phyloP scores from a whole-genome alignment of 2,888 invertebrate genomes.

The Rotaria magnacalcarata region DNA sequence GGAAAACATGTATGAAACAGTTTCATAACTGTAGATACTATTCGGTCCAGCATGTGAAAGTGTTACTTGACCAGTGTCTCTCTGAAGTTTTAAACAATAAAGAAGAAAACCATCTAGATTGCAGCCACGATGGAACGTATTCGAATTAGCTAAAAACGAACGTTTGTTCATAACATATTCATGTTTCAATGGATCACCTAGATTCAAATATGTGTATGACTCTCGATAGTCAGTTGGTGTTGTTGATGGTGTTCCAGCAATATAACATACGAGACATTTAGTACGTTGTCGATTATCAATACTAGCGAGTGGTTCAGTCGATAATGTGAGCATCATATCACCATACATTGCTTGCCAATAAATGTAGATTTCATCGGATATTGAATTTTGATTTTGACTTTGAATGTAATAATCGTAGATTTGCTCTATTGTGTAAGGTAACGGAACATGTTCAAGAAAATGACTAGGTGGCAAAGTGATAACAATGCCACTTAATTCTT shows the following conservation, averaged over 20 bases:
- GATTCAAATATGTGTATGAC: not conserved
- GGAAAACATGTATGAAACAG: not conserved
- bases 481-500: not conserved
- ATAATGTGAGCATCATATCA: constrained; percentile 5
- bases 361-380: not conserved
- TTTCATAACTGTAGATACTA: not conserved
- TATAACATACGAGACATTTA: not conserved
- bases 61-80: not conserved
- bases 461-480: not conserved
- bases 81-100: not conserved
- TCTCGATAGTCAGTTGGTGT: not conserved
- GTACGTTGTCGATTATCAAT: not conserved
- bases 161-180: not conserved
- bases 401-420: not conserved
- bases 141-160: not conserved
- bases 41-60: not conserved
- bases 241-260: not conserved
- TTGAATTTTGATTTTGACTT: not conserved
- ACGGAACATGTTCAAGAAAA: not conserved
- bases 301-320: not conserved
- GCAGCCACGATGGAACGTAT: not conserved
- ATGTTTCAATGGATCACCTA: not conserved
- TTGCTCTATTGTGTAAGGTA: not conserved
- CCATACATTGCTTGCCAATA: not conserved
- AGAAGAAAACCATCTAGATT: not conserved